Percentiles rank a stretch among this genome's conserved stretches.
Evolutionary conservation across 2,888 invertebrate species (phyloP).

Genomic region (Hemithea aestivaria): DNA sequence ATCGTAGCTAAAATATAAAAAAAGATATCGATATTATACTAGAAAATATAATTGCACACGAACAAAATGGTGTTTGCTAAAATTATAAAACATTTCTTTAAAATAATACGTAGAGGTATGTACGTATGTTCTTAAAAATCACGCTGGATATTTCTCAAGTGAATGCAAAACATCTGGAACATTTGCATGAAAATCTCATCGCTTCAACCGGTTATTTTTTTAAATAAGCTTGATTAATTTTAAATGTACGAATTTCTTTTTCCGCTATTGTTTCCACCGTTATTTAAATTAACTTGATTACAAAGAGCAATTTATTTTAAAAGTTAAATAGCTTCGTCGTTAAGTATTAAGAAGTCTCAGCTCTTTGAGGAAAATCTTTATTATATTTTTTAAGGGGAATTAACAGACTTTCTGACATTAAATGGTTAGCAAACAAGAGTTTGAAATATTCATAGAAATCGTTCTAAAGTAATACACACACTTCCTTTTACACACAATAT

Average conservation of each 20-base stretch:
- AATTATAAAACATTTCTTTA: conserved; percentile 3
- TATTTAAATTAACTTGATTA: conserved; percentile 33
- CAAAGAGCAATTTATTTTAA: conserved; percentile 27
- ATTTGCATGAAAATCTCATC: conserved; percentile 58
- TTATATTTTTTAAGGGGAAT: too few relatives aligned
- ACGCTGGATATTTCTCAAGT: conserved; percentile 18
- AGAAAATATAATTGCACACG: too few relatives aligned
- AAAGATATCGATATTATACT: neutral
- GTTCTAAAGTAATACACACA: too few relatives aligned
- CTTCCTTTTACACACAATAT: too few relatives aligned
- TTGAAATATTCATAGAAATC: too few relatives aligned
- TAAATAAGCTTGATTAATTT: conserved; percentile 30
- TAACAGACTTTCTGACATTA: too few relatives aligned
- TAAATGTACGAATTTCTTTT: conserved; percentile 32
- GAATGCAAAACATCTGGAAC: conserved; percentile 31
- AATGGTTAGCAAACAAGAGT: too few relatives aligned
- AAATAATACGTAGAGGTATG: conserved; percentile 4
- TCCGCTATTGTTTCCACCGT: conserved; percentile 31
- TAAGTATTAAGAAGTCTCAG: neutral
- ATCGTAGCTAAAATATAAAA: neutral
- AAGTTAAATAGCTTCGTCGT: conserved; percentile 4
- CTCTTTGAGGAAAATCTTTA: neutral
- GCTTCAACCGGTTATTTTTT: conserved; percentile 32
- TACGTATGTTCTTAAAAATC: conserved; percentile 7
- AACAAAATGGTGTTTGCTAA: too few relatives aligned